Evolutionary conservation across 2,113 vertebrate genomes (phyloP).

Genomic region (Hypomesus transpacificus): DNA sequence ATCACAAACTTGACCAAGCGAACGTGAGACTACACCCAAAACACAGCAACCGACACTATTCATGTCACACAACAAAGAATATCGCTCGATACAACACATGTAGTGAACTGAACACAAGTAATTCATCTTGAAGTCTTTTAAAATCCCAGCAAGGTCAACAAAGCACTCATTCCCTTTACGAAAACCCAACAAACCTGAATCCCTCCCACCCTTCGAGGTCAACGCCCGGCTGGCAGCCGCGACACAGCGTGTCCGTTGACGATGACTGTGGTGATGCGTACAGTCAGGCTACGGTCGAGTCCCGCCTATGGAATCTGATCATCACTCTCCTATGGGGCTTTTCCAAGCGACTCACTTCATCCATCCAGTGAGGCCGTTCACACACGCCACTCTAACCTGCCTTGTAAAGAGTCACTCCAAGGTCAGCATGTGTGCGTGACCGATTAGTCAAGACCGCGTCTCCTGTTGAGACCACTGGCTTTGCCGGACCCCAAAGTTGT

Average conservation of each 20-base stretch:
- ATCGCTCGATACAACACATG: too few relatives aligned
- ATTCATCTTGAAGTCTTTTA: too few relatives aligned
- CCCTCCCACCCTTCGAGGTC: too few relatives aligned
- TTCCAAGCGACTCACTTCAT: slow-evolving; percentile 39
- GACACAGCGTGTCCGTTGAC: background rate
- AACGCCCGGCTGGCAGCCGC: too few relatives aligned
- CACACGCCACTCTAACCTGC: slow-evolving; percentile 24
- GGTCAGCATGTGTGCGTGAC: slow-evolving; percentile 13
- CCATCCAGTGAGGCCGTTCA: slow-evolving; percentile 25
- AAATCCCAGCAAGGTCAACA: too few relatives aligned
- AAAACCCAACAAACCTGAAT: too few relatives aligned
- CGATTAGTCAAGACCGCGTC: slow-evolving; percentile 4
- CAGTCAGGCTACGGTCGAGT: slow-evolving; percentile 3
- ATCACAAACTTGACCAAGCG: too few relatives aligned
- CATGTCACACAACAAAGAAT: too few relatives aligned
- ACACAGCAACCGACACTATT: too few relatives aligned
- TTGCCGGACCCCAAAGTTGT: background rate
- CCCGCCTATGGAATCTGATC: slow-evolving; percentile 34
- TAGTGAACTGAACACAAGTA: too few relatives aligned
- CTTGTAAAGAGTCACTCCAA: slow-evolving; percentile 42
- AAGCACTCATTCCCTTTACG: too few relatives aligned
- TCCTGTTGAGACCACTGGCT: background rate
- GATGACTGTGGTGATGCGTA: slow-evolving; percentile 30
- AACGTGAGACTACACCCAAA: too few relatives aligned
- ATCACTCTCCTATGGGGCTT: slow-evolving; percentile 46